These are phyloP conservation scores for Drosophila nr. perissopoda DNA, from an alignment of 2,888 invertebrate genomes.

Conservation along the genomic window DNA sequence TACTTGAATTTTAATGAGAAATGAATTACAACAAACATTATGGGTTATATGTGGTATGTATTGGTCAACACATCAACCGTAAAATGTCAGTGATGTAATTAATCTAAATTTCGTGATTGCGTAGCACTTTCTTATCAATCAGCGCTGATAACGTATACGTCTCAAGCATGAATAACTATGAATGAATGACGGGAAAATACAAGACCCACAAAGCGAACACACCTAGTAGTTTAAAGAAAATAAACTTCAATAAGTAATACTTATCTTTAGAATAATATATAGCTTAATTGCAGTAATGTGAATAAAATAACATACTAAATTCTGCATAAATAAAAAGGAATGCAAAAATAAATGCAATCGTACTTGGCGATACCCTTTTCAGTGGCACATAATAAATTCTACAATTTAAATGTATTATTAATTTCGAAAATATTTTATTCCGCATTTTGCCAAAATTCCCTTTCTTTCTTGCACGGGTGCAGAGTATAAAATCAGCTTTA, in stretches of 20 bases:
- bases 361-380: background rate
- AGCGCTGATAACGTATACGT: slow-evolving; percentile 34
- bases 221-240: background rate
- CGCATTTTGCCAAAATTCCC: background rate
- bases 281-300: background rate
- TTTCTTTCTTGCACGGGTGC: background rate
- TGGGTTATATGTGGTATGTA: background rate
- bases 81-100: slow-evolving; percentile 50
- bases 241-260: background rate
- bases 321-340: background rate
- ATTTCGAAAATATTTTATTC: background rate
- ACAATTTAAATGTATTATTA: background rate
- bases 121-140: slow-evolving; percentile 47
- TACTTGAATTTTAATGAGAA: background rate
- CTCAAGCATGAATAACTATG: slow-evolving; percentile 27
- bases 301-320: background rate
- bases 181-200: slow-evolving; percentile 33
- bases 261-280: background rate
- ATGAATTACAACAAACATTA: background rate
- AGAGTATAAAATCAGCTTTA: slow-evolving; percentile 12
- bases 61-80: background rate
- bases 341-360: background rate
- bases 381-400: background rate
- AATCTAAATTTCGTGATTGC: background rate
- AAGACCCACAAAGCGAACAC: background rate